phyloP scores from a whole-genome alignment of 2,113 vertebrate genomes.

The Girardinichthys multiradiatus region DNA sequence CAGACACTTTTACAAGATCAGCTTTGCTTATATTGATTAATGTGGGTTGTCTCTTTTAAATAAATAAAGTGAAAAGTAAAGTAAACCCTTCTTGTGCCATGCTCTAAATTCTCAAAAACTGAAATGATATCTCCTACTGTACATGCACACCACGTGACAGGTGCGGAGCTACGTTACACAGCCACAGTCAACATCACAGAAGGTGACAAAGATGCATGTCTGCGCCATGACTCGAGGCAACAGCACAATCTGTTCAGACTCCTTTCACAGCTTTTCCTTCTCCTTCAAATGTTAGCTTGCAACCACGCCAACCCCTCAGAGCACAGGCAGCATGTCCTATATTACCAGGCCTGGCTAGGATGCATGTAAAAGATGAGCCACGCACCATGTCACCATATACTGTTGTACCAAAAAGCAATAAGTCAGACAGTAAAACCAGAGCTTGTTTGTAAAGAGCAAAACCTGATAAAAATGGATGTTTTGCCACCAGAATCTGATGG shows the following conservation, averaged over 20 bases:
- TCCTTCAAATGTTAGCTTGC: slow-evolving; percentile 52
- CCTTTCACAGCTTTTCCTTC: slow-evolving; percentile 18
- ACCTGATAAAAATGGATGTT: not conserved
- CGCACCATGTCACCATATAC: slow-evolving; percentile 21
- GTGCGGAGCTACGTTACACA: slow-evolving; percentile 31
- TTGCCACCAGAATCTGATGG: not conserved
- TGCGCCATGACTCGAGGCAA: slow-evolving; percentile 73
- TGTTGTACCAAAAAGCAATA: not conserved
- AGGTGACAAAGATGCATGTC: slow-evolving; percentile 39
- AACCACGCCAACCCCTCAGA: slow-evolving; percentile 49
- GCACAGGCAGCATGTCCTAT: slow-evolving; percentile 61
- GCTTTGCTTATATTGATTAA: too few relatives aligned
- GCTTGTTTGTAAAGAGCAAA: not conserved
- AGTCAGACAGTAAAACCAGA: not conserved
- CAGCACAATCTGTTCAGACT: slow-evolving; percentile 75
- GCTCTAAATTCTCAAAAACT: not conserved
- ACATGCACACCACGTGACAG: slow-evolving; percentile 16
- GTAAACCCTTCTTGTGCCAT: not conserved
- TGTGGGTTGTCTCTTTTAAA: too few relatives aligned
- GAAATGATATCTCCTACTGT: not conserved
- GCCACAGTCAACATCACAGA: slow-evolving; percentile 44
- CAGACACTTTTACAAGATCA: too few relatives aligned
- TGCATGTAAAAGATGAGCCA: slow-evolving; percentile 4
- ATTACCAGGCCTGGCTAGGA: slow-evolving; percentile 27
- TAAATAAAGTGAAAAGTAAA: not conserved